A percentile compares a stretch with the other conserved stretches of the same genome.
Evolutionary conservation across 2,888 invertebrate species (phyloP).

Genomic region (Drosophila mulleri): DNA sequence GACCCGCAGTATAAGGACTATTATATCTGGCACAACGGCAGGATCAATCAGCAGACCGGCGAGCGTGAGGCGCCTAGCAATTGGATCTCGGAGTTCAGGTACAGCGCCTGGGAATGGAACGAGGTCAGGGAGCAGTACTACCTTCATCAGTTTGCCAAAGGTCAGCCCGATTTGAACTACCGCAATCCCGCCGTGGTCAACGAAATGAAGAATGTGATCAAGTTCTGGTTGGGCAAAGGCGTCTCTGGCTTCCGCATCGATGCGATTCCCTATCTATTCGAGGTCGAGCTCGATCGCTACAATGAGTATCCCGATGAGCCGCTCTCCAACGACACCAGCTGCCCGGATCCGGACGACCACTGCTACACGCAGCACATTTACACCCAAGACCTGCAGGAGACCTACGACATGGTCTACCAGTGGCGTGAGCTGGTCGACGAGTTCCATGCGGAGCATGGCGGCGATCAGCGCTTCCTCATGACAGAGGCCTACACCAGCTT

Average conservation of each 20-base stretch:
- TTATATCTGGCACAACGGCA: constrained; percentile 89
- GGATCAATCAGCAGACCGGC: constrained; percentile 81
- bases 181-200: constrained; percentile 86
- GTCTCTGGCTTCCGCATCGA: constrained; percentile 92
- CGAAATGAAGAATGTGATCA: constrained; percentile 88
- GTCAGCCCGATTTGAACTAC: constrained; percentile 89
- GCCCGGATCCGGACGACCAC: constrained; percentile 86
- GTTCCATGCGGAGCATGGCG: constrained; percentile 83
- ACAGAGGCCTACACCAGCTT: constrained; percentile 88
- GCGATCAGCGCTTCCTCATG: constrained; percentile 86
- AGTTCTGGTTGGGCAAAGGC: constrained; percentile 92
- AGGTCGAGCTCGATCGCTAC: constrained; percentile 75
- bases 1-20: constrained; percentile 89
- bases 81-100: constrained; percentile 87
- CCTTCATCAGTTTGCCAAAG: constrained; percentile 87
- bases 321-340: constrained; percentile 82
- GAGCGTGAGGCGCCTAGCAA: constrained; percentile 86
- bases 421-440: constrained; percentile 87
- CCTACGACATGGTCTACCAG: constrained; percentile 87
- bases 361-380: constrained; percentile 87
- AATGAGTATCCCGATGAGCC: constrained; percentile 86
- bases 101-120: constrained; percentile 88
- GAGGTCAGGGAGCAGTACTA: constrained; percentile 87
- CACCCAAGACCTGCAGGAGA: constrained; percentile 87
- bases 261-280: constrained; percentile 86